Evolutionary conservation across 1,140 invertebrate species (phyloP).

Genomic region (Patella vulgata): DNA sequence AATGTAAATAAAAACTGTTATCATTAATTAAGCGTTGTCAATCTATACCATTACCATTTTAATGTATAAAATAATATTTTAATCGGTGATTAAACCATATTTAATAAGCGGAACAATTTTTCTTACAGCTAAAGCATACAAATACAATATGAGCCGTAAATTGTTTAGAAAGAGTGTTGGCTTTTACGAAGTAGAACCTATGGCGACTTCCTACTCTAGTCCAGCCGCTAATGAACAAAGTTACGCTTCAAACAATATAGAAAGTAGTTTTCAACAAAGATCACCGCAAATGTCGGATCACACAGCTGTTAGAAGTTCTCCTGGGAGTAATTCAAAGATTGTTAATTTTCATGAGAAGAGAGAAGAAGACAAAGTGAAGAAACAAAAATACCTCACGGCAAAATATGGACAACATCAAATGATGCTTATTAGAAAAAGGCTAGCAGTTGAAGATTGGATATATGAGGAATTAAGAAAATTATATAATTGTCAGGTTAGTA

Average conservation of each 20-base stretch:
- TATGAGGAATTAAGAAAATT: slow-evolving; percentile 93
- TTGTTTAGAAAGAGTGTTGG: slow-evolving; percentile 46
- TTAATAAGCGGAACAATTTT: slow-evolving; percentile 13
- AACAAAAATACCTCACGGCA: slow-evolving; percentile 87
- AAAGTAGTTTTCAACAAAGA: slow-evolving; percentile 5
- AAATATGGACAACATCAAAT: slow-evolving; percentile 98
- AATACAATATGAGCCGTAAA: slow-evolving; percentile 33
- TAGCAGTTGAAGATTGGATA: slow-evolving; percentile 97
- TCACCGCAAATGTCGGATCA: not conserved
- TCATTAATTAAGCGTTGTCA: too few relatives aligned
- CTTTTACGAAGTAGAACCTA: slow-evolving; percentile 52
- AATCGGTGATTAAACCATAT: too few relatives aligned
- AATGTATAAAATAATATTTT: too few relatives aligned
- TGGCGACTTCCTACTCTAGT: slow-evolving; percentile 39
- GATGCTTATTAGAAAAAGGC: slow-evolving; percentile 92
- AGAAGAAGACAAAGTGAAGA: slow-evolving; percentile 72
- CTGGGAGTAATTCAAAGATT: slow-evolving; percentile 33
- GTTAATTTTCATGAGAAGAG: slow-evolving; percentile 54
- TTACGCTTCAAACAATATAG: slow-evolving; percentile 24
- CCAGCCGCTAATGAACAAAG: slow-evolving; percentile 11
- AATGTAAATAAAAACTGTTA: too few relatives aligned
- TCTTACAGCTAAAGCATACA: not conserved
- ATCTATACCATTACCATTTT: too few relatives aligned
- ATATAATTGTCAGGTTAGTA: slow-evolving; percentile 82
- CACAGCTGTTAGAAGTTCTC: not conserved